Percentiles rank a stretch among this genome's conserved stretches.
Conservation (phyloP, 2,113 vertebrate species). For the Panthera tigris region DNA sequence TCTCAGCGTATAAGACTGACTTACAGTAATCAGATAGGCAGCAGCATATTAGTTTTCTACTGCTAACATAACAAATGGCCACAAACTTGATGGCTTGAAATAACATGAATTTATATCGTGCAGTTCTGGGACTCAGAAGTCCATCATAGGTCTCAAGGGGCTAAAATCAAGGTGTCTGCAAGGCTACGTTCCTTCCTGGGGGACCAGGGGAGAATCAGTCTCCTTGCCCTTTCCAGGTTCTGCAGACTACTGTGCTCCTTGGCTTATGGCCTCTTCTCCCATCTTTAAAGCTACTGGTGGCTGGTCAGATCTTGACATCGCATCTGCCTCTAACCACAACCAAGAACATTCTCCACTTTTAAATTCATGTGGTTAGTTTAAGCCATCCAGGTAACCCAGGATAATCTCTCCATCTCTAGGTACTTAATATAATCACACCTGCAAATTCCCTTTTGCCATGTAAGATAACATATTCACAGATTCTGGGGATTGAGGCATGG, state of each 20-base stretch:
- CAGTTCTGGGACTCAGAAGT: neutral
- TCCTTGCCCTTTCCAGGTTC: neutral
- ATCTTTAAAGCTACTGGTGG: neutral
- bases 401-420: neutral
- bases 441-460: neutral
- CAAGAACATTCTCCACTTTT: neutral
- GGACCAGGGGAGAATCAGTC: neutral
- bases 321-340: neutral
- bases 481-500: neutral
- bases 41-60: neutral
- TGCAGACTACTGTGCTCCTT: neutral
- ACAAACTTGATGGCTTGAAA: neutral
- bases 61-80: neutral
- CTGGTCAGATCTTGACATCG: neutral
- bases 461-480: neutral
- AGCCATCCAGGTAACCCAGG: neutral
- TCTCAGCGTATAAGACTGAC: neutral
- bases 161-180: neutral
- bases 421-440: neutral
- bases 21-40: neutral
- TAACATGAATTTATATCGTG: neutral
- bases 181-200: neutral
- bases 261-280: neutral
- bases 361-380: neutral
- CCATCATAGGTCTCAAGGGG: neutral